Conservation (phyloP, 2,113 vertebrate genomes). For the Melanostigma gelatinosum region DNA sequence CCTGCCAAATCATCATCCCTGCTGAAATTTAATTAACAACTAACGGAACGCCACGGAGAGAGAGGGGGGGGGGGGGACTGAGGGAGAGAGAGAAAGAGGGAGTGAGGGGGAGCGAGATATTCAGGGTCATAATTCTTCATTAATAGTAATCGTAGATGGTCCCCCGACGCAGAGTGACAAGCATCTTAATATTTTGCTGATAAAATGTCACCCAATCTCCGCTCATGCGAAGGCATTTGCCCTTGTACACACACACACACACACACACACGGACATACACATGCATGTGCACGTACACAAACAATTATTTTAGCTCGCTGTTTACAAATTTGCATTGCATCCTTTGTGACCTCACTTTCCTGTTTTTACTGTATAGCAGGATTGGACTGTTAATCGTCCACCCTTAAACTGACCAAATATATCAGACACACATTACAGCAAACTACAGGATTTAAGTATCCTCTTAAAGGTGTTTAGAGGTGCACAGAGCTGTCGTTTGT, state of each 20-base stretch:
- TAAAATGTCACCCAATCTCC: slow-evolving; percentile 67
- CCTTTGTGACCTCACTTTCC: slow-evolving; percentile 34
- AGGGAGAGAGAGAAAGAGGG: not conserved
- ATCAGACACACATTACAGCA: not conserved
- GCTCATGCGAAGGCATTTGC: slow-evolving; percentile 34
- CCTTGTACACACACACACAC: slow-evolving; percentile 10
- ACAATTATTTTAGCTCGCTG: slow-evolving; percentile 17
- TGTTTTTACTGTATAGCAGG: slow-evolving; percentile 16
- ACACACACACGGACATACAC: not conserved
- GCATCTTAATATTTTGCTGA: slow-evolving; percentile 70
- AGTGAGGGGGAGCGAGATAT: not conserved
- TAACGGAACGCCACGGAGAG: slow-evolving; percentile 56
- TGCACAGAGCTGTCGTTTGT: not conserved
- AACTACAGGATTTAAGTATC: not conserved
- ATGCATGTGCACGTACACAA: not conserved
- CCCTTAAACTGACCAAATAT: not conserved
- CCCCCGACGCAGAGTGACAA: slow-evolving; percentile 67
- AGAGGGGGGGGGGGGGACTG: slow-evolving; percentile 2
- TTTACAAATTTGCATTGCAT: slow-evolving; percentile 40
- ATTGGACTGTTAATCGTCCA: slow-evolving; percentile 39
- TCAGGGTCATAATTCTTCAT: slow-evolving; percentile 74
- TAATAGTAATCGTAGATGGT: slow-evolving; percentile 73
- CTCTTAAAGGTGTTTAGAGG: not conserved
- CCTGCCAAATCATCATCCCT: slow-evolving; percentile 72
- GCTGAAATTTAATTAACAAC: slow-evolving; percentile 81